Evolutionary conservation across 2,797 vertebrate genomes (phyloP).

Genomic region (Ficedula albicollis): DNA sequence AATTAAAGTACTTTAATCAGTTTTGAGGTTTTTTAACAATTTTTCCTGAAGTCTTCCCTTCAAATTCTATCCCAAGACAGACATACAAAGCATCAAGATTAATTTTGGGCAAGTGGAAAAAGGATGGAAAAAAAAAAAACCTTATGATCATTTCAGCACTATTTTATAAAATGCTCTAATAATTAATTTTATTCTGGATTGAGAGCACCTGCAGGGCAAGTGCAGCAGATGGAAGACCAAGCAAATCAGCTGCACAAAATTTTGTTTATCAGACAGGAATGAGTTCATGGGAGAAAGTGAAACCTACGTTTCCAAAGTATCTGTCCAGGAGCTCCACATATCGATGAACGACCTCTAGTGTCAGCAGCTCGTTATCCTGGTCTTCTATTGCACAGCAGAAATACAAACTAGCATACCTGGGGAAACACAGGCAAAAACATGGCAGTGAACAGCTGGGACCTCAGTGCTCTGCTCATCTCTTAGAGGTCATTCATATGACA

Average conservation of each 20-base stretch:
- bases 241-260: background rate
- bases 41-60: background rate
- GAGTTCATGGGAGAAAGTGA: background rate
- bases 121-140: background rate
- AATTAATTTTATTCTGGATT: background rate
- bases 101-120: accelerated
- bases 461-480: background rate
- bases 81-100: background rate
- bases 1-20: background rate
- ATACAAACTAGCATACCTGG: conserved; percentile 94
- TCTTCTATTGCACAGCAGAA: conserved; percentile 90
- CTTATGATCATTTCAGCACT: background rate
- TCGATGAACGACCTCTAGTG: conserved; percentile 90
- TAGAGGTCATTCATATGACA: background rate
- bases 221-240: background rate
- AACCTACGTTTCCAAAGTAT: conserved; percentile 95
- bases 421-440: conserved; percentile 4
- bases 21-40: accelerated
- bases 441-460: background rate
- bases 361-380: conserved; percentile 91
- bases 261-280: background rate
- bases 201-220: background rate
- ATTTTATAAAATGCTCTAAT: background rate
- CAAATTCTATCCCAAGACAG: background rate
- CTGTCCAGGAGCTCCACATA: conserved; percentile 93